Base-by-base conservation (phyloP, 2,113 vertebrate species). In the Hippocampus barbouri region DNA sequence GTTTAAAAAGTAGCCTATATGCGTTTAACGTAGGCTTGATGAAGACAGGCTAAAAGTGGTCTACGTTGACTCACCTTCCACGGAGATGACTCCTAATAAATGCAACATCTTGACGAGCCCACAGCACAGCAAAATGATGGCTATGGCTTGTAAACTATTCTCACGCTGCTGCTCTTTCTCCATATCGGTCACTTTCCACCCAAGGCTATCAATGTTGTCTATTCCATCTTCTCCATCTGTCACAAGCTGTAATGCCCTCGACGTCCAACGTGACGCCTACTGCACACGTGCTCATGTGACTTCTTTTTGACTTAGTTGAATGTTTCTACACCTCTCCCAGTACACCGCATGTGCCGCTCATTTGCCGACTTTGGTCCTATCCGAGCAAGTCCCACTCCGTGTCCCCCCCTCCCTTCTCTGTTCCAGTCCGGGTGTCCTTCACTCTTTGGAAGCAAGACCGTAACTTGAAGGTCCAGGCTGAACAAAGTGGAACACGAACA, bases 41-140 rank as follows among this genome's bases (percentile, higher is more conserved):
- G 5, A 53, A 45, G 10, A 45, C 2, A 12, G 45, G 2, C 27
- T 47, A 38, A 59, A 38, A 56, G 62, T 18, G 53, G 41, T 34
- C 34, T 12, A 66, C 23, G 9, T 21, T 41, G 66, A 91, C 95
- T 97, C 94, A 97, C 95, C 95, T 80, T 95, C 94, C 30, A 94
- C 93, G 74, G 90, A 90, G 90, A 97, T 95, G 84, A 97, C 92
- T 86, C 95, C 94, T 5, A 97, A 91, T 16, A 93, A 91, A 85
- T 96, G 95, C 88, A 97, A 87, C 84, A 97, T 92, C 93, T 96
- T 97, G 81, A 96, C 82, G 66, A 93, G 93, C 56, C 92, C 94
- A 79, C 94, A 97, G 74, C 95, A 83, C 83, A 96, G 83, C 86
- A 96, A 87, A 76, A 95, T 91, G 83, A 96, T 94, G 30, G 92